These are phyloP conservation scores for Morinoia aosen DNA, from an alignment of 2,888 invertebrate genomes.

Conservation along the genomic window DNA sequence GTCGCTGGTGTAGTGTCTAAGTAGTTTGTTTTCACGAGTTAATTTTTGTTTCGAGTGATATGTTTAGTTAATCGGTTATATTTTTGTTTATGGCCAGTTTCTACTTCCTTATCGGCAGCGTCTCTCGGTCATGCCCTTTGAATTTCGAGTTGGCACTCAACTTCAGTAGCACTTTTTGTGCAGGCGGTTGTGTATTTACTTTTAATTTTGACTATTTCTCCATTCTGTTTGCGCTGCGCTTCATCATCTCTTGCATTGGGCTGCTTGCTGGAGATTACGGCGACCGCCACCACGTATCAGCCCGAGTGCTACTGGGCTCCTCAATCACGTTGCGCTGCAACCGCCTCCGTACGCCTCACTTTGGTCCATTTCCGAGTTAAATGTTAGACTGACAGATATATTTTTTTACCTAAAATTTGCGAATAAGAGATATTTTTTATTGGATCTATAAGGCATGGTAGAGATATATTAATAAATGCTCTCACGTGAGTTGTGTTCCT, in stretches of 20 bases:
- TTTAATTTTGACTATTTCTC: not conserved
- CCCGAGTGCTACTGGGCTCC: not conserved
- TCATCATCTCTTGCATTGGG: not conserved
- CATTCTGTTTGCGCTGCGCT: not conserved
- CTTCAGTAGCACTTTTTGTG: no score
- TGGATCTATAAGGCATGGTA: not conserved
- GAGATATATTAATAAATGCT: not conserved
- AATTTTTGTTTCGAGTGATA: not conserved
- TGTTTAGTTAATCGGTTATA: not conserved
- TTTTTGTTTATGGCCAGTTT: not conserved
- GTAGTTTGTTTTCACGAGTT: not conserved
- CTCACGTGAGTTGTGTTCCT: not conserved
- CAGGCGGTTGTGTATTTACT: not conserved
- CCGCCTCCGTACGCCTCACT: not conserved
- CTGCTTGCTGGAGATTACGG: not conserved
- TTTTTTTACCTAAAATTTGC: not conserved
- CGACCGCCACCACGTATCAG: no score
- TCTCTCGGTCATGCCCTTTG: not conserved
- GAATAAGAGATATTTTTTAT: not conserved
- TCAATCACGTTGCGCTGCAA: not conserved
- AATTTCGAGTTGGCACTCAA: not conserved
- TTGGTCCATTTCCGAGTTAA: not conserved
- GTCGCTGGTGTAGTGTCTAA: not conserved
- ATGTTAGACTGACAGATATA: not conserved
- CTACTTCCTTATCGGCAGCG: not conserved